These are phyloP conservation scores for Drosophila lutescens DNA, from an alignment of 2,888 invertebrate genomes.

Conservation along the genomic window DNA sequence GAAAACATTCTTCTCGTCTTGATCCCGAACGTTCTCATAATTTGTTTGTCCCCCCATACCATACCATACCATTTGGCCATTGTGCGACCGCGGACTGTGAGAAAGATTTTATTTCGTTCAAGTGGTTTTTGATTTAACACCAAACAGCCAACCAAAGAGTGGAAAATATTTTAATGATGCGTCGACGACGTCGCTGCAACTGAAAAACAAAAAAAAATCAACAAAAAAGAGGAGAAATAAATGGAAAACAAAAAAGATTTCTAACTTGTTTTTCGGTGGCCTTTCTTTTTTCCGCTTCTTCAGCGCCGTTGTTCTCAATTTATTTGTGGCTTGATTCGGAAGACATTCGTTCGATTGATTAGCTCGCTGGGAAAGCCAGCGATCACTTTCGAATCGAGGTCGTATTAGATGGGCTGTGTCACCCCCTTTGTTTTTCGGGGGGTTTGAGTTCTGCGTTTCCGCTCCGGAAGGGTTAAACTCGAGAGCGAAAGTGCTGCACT, in stretches of 20 bases:
- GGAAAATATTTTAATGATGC: conserved; percentile 79
- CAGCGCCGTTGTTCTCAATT: conserved; percentile 45
- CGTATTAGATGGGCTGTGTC: conserved; percentile 14
- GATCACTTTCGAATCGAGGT: conserved; percentile 42
- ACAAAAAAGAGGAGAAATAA: conserved; percentile 20
- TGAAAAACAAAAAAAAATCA: conserved; percentile 49
- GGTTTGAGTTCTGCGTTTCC: conserved; percentile 3
- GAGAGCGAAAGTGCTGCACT: conserved; percentile 47
- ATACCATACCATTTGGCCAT: conserved; percentile 34
- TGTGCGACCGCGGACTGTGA: conserved; percentile 71
- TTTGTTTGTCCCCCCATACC: conserved; percentile 59
- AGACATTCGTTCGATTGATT: conserved; percentile 64
- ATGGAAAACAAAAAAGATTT: conserved; percentile 62
- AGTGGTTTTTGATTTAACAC: conserved; percentile 79
- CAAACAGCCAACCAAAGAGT: conserved; percentile 59
- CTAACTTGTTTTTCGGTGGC: conserved; percentile 75
- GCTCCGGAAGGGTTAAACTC: conserved; percentile 54
- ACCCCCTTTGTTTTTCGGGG: conserved; percentile 8
- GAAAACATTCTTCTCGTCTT: conserved; percentile 69
- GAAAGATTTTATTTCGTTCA: conserved; percentile 79
- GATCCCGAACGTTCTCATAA: conserved; percentile 73
- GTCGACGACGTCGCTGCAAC: conserved; percentile 64
- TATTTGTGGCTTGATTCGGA: conserved; percentile 44
- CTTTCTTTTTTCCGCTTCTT: conserved; percentile 46
- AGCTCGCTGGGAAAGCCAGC: conserved; percentile 40